Conservation (phyloP, 2,888 invertebrate genomes). For the Caenorhabditis japonica region DNA sequence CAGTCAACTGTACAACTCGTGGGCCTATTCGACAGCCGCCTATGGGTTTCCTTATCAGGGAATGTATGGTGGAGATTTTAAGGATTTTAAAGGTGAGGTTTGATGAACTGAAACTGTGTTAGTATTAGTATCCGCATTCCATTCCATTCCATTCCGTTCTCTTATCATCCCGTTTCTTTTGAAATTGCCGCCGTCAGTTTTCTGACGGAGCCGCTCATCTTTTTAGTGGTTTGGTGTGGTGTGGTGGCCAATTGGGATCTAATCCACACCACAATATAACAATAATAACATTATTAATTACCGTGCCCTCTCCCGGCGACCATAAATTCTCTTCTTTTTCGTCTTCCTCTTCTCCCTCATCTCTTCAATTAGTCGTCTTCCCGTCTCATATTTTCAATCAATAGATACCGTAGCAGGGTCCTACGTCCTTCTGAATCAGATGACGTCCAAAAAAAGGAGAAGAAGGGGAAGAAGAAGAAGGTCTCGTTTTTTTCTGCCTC, state of each 20-base stretch:
- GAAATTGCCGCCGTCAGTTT: too few relatives aligned
- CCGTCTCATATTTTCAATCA: conserved; percentile 11
- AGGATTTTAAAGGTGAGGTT: conserved; percentile 8
- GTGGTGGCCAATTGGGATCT: too few relatives aligned
- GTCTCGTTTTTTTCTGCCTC: background rate
- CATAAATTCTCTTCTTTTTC: conserved; percentile 25
- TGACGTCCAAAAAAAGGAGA: too few relatives aligned
- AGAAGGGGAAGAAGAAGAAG: too few relatives aligned
- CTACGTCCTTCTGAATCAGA: too few relatives aligned
- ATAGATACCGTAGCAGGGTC: conserved; percentile 2
- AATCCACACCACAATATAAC: too few relatives aligned
- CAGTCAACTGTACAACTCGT: conserved; percentile 2
- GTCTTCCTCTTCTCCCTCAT: background rate
- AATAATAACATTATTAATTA: conserved; percentile 50
- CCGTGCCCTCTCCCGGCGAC: background rate
- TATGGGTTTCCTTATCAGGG: conserved; percentile 11
- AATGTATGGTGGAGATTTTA: conserved; percentile 1
- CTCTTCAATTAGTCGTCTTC: too few relatives aligned
- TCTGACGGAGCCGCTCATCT: too few relatives aligned
- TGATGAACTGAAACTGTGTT: background rate
- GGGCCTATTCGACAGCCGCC: conserved; percentile 9
- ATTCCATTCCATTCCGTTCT: too few relatives aligned
- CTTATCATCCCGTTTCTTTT: too few relatives aligned
- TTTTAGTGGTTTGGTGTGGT: too few relatives aligned
- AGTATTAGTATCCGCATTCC: too few relatives aligned